Base-by-base conservation (phyloP, 2,113 vertebrate genomes). In the Stictonetta naevosa region DNA sequence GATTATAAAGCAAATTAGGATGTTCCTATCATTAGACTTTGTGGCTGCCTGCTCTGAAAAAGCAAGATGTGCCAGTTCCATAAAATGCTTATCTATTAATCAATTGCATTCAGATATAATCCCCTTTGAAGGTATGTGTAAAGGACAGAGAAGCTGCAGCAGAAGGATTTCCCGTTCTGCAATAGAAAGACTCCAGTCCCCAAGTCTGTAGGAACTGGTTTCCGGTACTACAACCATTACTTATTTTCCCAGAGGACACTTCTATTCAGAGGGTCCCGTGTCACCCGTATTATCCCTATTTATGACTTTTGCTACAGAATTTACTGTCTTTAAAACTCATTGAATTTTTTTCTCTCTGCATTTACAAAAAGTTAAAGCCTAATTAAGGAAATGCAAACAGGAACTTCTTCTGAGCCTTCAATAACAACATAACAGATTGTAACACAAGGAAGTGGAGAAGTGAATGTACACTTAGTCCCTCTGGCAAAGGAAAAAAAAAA, bases 341-440 rank as follows among this genome's bases (percentile, higher is more conserved):
- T 69, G 83, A 83, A 67, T 85, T 52, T 17, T 88, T 76, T 72
- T 71, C 66, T 75, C 53, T 92, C 83, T 81, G 60, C 22, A 72
- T 82, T 74, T 46, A n/a, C 38, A 21, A 56, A 77, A 92, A 95
- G 14, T 48, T 73, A 88, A 78, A 50, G 56, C 80, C 93, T 92
- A 86, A 90, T 95, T 94, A 95, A 81, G 60, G 66, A 91, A 93
- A 91, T 73, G 69, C 69, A 91, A 94, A 81, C 67, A 81, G 90
- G 78, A 83, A 38, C 67, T 90, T 1, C 83, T 89, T 86, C 53
- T 29, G 77, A 86, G 77, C 31, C 62, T 69, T 69, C 48, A 44
- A 2, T 38, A 67, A 67, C 46, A 81, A 2, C 72, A 4, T 13
- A 77, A 78, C 73, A 91, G 68, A 79, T 83, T 83, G 59, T 56